Percentiles rank a stretch among this genome's conserved stretches.
These are phyloP conservation scores for Casuarius casuarius DNA, from an alignment of 2,113 vertebrate genomes.

Conservation along the genomic window DNA sequence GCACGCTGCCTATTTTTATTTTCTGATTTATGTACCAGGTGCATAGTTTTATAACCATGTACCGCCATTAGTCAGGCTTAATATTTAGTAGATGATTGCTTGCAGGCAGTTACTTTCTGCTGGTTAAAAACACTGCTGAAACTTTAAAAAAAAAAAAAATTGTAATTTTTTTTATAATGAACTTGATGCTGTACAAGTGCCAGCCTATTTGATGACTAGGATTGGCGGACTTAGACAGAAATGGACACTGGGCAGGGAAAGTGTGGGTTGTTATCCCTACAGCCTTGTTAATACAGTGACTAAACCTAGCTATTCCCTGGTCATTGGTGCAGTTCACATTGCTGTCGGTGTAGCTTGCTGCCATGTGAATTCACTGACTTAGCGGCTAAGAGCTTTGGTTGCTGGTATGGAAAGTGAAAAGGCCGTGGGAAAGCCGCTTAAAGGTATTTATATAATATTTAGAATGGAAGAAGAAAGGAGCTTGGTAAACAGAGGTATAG, in stretches of 20 bases:
- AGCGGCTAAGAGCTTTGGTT: neutral
- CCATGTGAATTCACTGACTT: neutral
- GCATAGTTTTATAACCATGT: neutral
- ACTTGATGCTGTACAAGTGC: neutral
- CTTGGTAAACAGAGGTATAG: neutral
- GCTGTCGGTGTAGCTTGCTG: neutral
- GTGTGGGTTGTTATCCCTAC: neutral
- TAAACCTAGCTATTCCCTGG: too few relatives aligned
- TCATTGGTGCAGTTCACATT: neutral
- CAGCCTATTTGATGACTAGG: neutral
- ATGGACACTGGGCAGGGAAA: neutral
- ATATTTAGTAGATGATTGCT: neutral
- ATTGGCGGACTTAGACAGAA: neutral
- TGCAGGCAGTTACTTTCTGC: neutral
- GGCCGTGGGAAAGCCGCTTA: neutral
- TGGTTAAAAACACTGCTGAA: neutral
- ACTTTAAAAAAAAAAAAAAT: neutral
- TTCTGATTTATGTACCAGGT: neutral
- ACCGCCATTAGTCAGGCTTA: neutral
- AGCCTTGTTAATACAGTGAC: too few relatives aligned
- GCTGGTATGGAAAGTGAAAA: neutral
- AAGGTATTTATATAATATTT: neutral
- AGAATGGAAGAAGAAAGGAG: neutral
- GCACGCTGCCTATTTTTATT: neutral
- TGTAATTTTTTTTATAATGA: neutral